Percentiles rank a stretch among this genome's conserved stretches.
These are phyloP conservation scores for Drosophila grimshawi DNA, from an alignment of 1,140 invertebrate species.

Conservation along the genomic window DNA sequence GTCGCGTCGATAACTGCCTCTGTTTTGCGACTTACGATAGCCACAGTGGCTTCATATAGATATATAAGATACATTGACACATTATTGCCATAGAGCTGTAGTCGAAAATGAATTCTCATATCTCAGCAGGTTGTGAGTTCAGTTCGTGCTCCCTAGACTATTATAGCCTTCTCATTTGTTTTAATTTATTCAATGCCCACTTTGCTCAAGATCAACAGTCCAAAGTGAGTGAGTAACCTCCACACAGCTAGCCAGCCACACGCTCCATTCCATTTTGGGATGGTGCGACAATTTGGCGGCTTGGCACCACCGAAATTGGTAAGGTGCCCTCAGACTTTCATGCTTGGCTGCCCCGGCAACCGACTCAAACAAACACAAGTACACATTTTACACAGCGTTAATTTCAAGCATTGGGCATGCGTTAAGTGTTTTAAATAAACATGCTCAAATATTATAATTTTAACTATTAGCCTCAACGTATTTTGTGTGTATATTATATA, in stretches of 20 bases:
- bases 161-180: not conserved
- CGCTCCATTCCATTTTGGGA: conserved; percentile 8
- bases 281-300: conserved; percentile 27
- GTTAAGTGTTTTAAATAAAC: conserved; percentile 75
- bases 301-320: conserved; percentile 67
- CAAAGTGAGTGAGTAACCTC: conserved; percentile 22
- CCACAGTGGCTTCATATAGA: no score
- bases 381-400: conserved; percentile 6
- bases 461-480: conserved; percentile 44
- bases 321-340: conserved; percentile 62
- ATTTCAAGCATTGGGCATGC: conserved; percentile 55
- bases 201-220: conserved; percentile 17
- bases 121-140: no score
- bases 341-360: conserved; percentile 37
- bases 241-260: conserved; percentile 6
- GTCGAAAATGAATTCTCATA: no score
- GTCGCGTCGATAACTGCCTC: no score
- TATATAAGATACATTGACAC: no score
- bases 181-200: conserved; percentile 2
- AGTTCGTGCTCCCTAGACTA: no score
- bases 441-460: conserved; percentile 31
- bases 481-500: conserved; percentile 44
- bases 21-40: no score
- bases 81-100: no score
- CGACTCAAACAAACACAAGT: not conserved